Conservation (phyloP, 2,888 invertebrate species). For the Cerceris ruficornis region DNA sequence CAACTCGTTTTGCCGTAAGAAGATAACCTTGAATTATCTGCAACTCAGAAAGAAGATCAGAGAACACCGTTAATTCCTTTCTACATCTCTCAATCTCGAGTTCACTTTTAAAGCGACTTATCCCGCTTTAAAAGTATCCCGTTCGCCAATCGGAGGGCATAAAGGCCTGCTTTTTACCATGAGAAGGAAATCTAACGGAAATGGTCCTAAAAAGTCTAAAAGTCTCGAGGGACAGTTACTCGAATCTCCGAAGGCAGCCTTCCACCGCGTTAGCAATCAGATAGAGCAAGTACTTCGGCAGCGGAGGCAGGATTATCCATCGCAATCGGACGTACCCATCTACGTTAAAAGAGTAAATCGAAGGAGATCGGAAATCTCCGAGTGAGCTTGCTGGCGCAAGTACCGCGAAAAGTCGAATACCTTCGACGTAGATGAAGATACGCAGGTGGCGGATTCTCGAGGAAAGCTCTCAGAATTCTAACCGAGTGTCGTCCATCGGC, state of each 20-base stretch:
- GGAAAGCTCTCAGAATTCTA: constrained; percentile 27
- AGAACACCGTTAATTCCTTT: too few species aligned
- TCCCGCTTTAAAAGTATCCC: too few species aligned
- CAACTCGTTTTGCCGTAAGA: too few species aligned
- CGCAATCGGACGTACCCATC: constrained; percentile 41
- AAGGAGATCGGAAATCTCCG: constrained; percentile 49
- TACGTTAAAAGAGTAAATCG: constrained; percentile 15
- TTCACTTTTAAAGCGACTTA: too few species aligned
- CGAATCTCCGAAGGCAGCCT: constrained; percentile 15
- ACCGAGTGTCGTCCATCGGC: constrained; percentile 57
- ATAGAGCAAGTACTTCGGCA: constrained; percentile 34
- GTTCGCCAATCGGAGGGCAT: neutral
- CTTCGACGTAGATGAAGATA: constrained; percentile 66
- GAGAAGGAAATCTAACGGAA: neutral
- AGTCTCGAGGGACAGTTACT: constrained; percentile 16
- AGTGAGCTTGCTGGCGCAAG: constrained; percentile 32
- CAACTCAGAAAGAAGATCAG: too few species aligned
- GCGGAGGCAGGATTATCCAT: constrained; percentile 47
- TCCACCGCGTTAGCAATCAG: constrained; percentile 35
- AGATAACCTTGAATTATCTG: too few species aligned
- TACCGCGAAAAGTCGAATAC: constrained; percentile 65
- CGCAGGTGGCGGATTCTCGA: constrained; percentile 35
- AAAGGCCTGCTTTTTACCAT: neutral
- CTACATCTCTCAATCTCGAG: too few species aligned
- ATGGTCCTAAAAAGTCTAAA: constrained; percentile 17